A percentile compares a stretch with the other conserved stretches of the same genome.
phyloP scores from a whole-genome alignment of 1,140 invertebrate species.

The Heterodera schachtii region DNA sequence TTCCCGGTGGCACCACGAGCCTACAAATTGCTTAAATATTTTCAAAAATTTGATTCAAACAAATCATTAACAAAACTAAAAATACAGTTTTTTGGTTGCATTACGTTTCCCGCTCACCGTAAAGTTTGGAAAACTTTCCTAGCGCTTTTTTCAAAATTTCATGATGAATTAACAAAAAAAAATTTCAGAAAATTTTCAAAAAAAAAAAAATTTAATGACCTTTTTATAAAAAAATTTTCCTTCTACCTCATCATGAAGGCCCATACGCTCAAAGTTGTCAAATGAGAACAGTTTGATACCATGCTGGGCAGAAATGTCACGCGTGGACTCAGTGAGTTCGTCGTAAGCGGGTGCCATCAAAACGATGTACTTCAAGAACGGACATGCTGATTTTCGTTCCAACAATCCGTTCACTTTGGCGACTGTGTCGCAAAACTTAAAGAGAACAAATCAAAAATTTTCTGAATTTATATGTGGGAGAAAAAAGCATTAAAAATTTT shows the following conservation, averaged over 20 bases:
- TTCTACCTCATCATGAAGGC: constrained; percentile 61
- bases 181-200: too few relatives aligned
- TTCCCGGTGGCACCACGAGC: too few relatives aligned
- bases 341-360: constrained; percentile 72
- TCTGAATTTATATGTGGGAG: not conserved
- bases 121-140: too few relatives aligned
- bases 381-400: constrained; percentile 76
- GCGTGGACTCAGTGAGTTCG: constrained; percentile 75
- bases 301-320: constrained; percentile 77
- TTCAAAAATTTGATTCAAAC: too few relatives aligned
- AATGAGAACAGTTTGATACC: constrained; percentile 82
- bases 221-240: too few relatives aligned
- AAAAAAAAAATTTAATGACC: too few relatives aligned
- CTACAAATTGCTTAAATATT: too few relatives aligned
- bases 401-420: constrained; percentile 71
- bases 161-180: too few relatives aligned
- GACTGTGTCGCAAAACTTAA: constrained; percentile 27
- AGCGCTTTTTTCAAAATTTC: too few relatives aligned
- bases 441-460: not conserved
- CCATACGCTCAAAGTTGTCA: constrained; percentile 81
- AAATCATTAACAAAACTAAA: too few relatives aligned
- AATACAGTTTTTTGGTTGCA: too few relatives aligned
- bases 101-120: too few relatives aligned
- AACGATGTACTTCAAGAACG: constrained; percentile 80
- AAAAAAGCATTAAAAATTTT: not conserved